Percentiles rank a stretch among this genome's conserved stretches.
Conservation (phyloP, 2,888 invertebrate genomes). For the Cephus rjabovi region DNA sequence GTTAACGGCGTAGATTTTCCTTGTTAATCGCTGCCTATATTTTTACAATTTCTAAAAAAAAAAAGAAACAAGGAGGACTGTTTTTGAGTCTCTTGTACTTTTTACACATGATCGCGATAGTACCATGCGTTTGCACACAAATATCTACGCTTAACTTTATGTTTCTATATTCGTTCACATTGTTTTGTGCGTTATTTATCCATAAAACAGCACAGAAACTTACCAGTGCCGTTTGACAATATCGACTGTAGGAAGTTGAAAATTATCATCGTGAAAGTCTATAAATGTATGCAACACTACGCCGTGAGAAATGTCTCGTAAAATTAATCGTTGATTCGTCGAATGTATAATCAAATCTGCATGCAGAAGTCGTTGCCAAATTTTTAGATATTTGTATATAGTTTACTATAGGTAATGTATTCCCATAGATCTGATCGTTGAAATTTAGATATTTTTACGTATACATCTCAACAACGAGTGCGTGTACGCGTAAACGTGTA, state of each 20-base stretch:
- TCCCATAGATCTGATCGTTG: constrained; percentile 2
- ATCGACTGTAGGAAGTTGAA: not conserved
- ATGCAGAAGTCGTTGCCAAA: constrained; percentile 34
- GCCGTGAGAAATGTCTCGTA: not conserved
- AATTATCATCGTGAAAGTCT: not conserved
- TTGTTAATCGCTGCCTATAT: not conserved
- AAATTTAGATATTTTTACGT: constrained; percentile 1
- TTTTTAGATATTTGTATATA: constrained; percentile 33
- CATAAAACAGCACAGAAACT: not conserved
- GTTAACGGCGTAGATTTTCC: not conserved
- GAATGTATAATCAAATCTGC: constrained; percentile 29
- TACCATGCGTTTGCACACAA: not conserved
- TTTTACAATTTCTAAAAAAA: not conserved
- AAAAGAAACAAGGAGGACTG: not conserved
- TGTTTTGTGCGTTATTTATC: not conserved
- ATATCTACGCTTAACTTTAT: not conserved
- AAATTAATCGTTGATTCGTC: constrained; percentile 25
- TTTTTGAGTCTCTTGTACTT: not conserved
- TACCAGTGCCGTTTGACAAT: not conserved
- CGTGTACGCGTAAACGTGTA: not conserved
- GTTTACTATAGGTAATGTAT: constrained; percentile 1
- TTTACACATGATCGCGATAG: not conserved
- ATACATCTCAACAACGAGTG: not conserved
- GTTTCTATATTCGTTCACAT: not conserved
- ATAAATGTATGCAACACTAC: not conserved